Evolutionary conservation across 2,113 vertebrate species (phyloP).

Genomic region (Oreotrochilus melanogaster): DNA sequence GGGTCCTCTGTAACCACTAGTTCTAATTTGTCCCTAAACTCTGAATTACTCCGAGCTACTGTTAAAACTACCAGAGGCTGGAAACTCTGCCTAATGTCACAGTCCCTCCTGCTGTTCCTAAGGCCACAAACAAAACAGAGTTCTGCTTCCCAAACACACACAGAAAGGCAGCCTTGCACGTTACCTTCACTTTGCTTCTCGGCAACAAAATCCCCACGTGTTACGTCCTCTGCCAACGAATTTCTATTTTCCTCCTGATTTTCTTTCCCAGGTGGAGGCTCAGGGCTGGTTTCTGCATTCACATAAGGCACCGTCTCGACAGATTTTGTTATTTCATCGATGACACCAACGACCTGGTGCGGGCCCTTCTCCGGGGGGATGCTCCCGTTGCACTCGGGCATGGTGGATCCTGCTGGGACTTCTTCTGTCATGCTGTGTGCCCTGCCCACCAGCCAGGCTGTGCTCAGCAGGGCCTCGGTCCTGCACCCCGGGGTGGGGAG

Average conservation of each 20-base stretch:
- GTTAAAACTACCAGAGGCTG: background rate
- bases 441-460: background rate
- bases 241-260: background rate
- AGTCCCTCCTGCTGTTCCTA: fast-evolving
- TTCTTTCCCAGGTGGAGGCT: background rate
- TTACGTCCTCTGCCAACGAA: background rate
- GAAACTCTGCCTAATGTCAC: background rate
- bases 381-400: constrained; percentile 66
- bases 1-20: background rate
- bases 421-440: constrained; percentile 75
- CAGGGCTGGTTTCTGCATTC: background rate
- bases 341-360: constrained; percentile 52
- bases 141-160: background rate
- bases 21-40: background rate
- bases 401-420: background rate
- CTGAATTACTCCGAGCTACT: background rate
- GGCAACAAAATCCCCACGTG: background rate
- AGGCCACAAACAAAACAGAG: background rate
- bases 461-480: background rate
- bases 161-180: background rate
- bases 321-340: constrained; percentile 27
- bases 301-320: background rate
- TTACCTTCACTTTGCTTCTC: constrained; percentile 69
- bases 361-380: background rate
- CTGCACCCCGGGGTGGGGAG: background rate